These are phyloP conservation scores for Eupsilia transversa DNA, from an alignment of 2,888 invertebrate genomes.

Conservation along the genomic window DNA sequence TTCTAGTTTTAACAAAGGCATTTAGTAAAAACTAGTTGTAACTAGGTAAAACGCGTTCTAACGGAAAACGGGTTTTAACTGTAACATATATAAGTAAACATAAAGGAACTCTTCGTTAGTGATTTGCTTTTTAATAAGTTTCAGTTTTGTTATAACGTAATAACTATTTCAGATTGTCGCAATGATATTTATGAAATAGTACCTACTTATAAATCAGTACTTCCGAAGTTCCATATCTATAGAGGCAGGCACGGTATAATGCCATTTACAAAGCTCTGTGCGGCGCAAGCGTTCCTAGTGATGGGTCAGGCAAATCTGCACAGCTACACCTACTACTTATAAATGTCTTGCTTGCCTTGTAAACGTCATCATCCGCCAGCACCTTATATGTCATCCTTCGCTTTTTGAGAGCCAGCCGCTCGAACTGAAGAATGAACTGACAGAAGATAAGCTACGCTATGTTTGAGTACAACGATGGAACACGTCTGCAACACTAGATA, in stretches of 20 bases:
- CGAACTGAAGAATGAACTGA: constrained; percentile 84
- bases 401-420: constrained; percentile 81
- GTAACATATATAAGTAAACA: too few relatives aligned
- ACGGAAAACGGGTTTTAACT: too few relatives aligned
- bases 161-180: background rate
- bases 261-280: constrained; percentile 69
- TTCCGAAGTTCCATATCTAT: constrained; percentile 16
- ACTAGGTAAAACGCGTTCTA: too few relatives aligned
- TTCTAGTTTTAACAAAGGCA: too few relatives aligned
- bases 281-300: constrained; percentile 48
- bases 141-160: background rate
- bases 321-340: constrained; percentile 61
- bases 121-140: constrained; percentile 5
- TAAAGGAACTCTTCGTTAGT: background rate
- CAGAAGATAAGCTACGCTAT: constrained; percentile 63
- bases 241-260: constrained; percentile 27
- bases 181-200: constrained; percentile 5
- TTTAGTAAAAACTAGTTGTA: too few relatives aligned
- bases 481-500: constrained; percentile 49
- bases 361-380: constrained; percentile 79
- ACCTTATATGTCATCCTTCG: constrained; percentile 83
- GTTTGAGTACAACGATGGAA: constrained; percentile 33
- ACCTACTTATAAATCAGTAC: background rate
- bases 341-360: constrained; percentile 81
- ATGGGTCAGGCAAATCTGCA: constrained; percentile 39